Evolutionary conservation across 2,113 vertebrate species (phyloP), one percentile per base, ranked within the genome.

Genomic region (Thinocorus orbignyianus): DNA sequence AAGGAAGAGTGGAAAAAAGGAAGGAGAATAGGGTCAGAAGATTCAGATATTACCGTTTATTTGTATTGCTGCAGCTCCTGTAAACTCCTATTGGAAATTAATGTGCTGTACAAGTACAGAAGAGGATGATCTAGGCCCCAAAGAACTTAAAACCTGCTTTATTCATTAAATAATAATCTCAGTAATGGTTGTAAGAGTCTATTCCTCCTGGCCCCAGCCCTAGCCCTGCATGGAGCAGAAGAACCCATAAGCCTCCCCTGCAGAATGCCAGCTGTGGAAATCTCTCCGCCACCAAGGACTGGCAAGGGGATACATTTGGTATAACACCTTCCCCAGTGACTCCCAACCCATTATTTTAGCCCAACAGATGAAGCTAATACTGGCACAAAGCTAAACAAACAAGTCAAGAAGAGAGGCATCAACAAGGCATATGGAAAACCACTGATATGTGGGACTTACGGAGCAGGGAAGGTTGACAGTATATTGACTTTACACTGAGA

Each of bases 371-470:
- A 52, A 74, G 81, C 3, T 41, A 52, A 74, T 66, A 52, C 16
- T 9, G 22, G 18, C 25, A 78, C 22, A 83, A 71, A 77, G 9
- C 5, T 7, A 54, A 80, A 68, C 12, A 1, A 86, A 30, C 13
- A n/a, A 44, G 35, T 73, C 33, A 81, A 65, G 17, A 52, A 71
- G 24, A 0, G 3, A 74, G 52, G 24, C 17, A 66, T 54, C 44
- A 84, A 26, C 8, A 60, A 37, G 9, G 17, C 1, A 0, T 44
- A 16, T 16, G 44, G 28, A 46, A 81, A 86, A 65, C 9, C 72
- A 30, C 13, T 6, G 42, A 17, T 41, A 28, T 6, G 15, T 2
- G 2, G 39, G 31, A 60, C 48, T 65, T 68, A 28, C 0, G 0
- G 80, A 19, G 39, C 1, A 0, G 24, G 31, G 33, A 7, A 69